Base-by-base conservation (phyloP, 1,140 invertebrate genomes). In the Thaumatotibia leucotreta region DNA sequence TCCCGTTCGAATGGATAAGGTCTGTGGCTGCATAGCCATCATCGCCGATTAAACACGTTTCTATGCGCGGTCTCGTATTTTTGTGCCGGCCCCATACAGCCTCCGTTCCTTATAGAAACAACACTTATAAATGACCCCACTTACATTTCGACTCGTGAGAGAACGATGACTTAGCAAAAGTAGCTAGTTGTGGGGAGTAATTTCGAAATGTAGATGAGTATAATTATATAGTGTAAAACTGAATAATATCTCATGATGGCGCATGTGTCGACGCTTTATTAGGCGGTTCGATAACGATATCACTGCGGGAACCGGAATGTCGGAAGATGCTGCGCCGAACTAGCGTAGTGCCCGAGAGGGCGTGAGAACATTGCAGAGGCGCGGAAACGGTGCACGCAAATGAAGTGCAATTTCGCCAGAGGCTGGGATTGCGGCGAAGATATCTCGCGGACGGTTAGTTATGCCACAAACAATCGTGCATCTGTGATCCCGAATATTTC, bases 11-110 rank as follows among this genome's bases (percentile, higher is more conserved):
- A 76, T 74, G 73, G 78, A 80, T 77, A 70, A n/a, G 72, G 64
- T 68, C 63, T 49, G 50, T 32, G 63, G 70, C 72, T 77, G 78
- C 80, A 88, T 80, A 82, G 77, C 79, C 73, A 75, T 66, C 73
- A 75, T 70, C 75, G 76, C 67, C 83, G 76, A 90, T 90, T 90
- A 90, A 82, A 84, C 88, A 90, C 85, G 88, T 89, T 89, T 81
- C 79, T 90, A 90, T 90, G 88, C 88, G 75, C 69, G 75, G 79
- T 69, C 82, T 84, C 88, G 88, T 91, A 84, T 80, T 84, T 86
- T 80, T 86, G 77, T 80, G 77, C 77, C 68, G 76, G 70, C 68
- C 39, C 70, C 71, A 65, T 62, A 58, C 58, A 64, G 50, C 65
- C 63, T 29, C 61, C 66, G 72, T 71, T 69, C 74, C 68, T 75